Conservation (phyloP, 2,888 invertebrate genomes). For the Plusia festucae region DNA sequence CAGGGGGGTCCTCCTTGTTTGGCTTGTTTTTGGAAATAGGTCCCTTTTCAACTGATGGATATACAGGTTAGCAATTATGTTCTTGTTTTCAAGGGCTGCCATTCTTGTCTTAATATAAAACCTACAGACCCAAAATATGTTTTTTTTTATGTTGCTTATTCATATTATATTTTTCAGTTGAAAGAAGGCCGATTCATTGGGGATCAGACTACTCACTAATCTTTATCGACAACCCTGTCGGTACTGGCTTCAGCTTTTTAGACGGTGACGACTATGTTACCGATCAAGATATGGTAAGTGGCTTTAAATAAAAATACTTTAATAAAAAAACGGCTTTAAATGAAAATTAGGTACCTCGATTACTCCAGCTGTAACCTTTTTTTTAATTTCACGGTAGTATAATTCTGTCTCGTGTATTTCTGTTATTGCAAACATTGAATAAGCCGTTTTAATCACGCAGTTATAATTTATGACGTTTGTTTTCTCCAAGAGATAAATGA, state of each 20-base stretch:
- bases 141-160: background rate
- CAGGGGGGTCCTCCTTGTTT: conserved; percentile 76
- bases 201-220: conserved; percentile 83
- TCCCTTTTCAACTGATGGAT: conserved; percentile 28
- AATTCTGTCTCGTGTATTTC: no score
- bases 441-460: no score
- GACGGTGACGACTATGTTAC: conserved; percentile 50
- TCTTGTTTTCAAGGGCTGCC: no score
- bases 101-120: no score
- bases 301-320: background rate
- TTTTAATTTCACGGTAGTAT: no score
- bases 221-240: conserved; percentile 89
- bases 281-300: conserved; percentile 26
- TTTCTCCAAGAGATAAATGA: no score
- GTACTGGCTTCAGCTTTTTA: conserved; percentile 88
- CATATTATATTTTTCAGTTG: conserved; percentile 14
- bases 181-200: conserved; percentile 72
- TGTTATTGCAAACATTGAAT: no score
- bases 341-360: no score
- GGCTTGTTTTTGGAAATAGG: conserved; percentile 85
- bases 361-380: no score
- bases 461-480: no score
- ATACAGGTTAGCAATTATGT: conserved; percentile 17
- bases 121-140: no score
- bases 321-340: no score